Conservation (phyloP, 2,113 vertebrate genomes). For the Microcebus jonahi region DNA sequence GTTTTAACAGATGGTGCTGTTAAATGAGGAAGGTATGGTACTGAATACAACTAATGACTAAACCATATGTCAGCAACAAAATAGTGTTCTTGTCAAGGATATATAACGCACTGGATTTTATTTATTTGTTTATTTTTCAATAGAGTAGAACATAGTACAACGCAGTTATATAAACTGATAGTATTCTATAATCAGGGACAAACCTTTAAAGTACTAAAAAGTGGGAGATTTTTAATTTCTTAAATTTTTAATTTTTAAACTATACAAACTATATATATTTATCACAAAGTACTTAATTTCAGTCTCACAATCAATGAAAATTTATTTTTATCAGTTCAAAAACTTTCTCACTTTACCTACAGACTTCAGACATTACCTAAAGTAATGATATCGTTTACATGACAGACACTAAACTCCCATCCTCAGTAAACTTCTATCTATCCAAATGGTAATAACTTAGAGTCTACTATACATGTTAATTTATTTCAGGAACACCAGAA, state of each 20-base stretch:
- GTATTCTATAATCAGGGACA: not conserved
- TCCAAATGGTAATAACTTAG: not conserved
- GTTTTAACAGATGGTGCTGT: constrained; percentile 49
- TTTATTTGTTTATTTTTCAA: constrained; percentile 52
- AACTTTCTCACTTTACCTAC: not conserved
- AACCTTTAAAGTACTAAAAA: not conserved
- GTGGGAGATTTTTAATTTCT: not conserved
- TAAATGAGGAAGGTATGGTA: constrained; percentile 64
- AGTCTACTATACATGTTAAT: not conserved
- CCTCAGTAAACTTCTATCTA: not conserved
- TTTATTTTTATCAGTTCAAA: not conserved
- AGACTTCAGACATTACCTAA: not conserved
- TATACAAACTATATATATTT: not conserved
- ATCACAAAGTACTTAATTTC: not conserved
- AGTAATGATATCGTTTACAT: not conserved
- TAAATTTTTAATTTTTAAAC: not conserved
- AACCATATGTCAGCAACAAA: constrained; percentile 55
- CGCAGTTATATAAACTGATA: not conserved
- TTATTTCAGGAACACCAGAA: constrained; percentile 31
- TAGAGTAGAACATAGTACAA: not conserved
- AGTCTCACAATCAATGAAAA: not conserved
- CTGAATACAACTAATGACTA: constrained; percentile 55
- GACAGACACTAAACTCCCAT: not conserved
- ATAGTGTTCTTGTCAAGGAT: not conserved
- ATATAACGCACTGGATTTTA: not conserved